Percentiles rank a stretch among this genome's conserved stretches.
Conservation (phyloP, 2,888 invertebrate genomes). For the Mythimna loreyi region DNA sequence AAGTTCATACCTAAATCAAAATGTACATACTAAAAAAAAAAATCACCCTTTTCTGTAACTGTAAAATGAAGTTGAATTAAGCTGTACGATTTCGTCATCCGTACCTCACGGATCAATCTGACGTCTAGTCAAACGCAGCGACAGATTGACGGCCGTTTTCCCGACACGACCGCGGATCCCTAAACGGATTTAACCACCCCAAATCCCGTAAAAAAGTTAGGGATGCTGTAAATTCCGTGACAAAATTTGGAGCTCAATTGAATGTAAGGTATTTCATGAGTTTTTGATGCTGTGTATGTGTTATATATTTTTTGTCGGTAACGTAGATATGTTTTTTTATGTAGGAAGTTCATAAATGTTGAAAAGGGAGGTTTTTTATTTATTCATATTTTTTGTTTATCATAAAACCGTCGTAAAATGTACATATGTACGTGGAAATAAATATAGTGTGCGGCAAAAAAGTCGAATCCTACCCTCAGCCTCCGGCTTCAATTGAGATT, state of each 20-base stretch:
- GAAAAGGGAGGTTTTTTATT: constrained; percentile 15
- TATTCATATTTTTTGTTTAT: not conserved
- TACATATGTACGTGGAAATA: too few species aligned
- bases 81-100: not conserved
- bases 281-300: constrained; percentile 47
- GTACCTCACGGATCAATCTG: constrained; percentile 14
- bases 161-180: constrained; percentile 38
- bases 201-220: constrained; percentile 62
- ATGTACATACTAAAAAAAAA: not conserved
- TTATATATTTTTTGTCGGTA: constrained; percentile 31
- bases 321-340: constrained; percentile 23
- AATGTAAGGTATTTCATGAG: constrained; percentile 62
- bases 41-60: not conserved
- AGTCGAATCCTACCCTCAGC: too few species aligned
- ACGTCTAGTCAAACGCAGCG: constrained; percentile 27
- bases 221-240: constrained; percentile 59
- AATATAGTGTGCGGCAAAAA: too few species aligned
- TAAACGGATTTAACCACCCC: constrained; percentile 60
- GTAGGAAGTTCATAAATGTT: constrained; percentile 25
- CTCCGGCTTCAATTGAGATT: too few species aligned
- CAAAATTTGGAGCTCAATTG: constrained; percentile 64
- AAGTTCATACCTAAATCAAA: too few species aligned
- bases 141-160: constrained; percentile 40
- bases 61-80: not conserved
- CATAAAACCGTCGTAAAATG: not conserved